These are phyloP conservation scores for Clytia hemisphaerica DNA, from an alignment of 30 jellyfish, hydroid and myxozoan genomes.

Conservation along the genomic window DNA sequence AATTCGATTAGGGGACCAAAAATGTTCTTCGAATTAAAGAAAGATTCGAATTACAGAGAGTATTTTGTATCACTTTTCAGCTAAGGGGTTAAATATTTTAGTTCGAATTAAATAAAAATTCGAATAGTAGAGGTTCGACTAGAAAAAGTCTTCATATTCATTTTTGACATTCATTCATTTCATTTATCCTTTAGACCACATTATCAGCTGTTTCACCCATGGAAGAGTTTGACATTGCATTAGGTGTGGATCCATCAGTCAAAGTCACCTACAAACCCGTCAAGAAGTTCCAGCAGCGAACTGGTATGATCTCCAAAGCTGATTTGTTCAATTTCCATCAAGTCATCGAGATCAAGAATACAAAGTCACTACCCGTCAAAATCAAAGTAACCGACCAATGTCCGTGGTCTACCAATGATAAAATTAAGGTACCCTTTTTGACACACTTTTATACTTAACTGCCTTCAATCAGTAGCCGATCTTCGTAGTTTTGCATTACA, in stretches of 20 bases:
- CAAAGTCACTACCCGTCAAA: constrained; percentile 45
- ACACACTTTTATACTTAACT: too few species aligned
- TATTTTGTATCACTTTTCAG: too few species aligned
- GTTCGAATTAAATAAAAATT: too few species aligned
- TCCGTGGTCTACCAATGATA: constrained; percentile 68
- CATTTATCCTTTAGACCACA: constrained; percentile 35
- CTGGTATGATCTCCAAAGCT: constrained; percentile 56
- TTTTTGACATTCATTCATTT: too few species aligned
- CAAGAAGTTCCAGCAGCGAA: constrained; percentile 47
- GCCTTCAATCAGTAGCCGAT: too few species aligned
- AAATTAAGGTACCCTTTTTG: constrained; percentile 73
- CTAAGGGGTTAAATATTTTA: too few species aligned
- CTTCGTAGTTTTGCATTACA: too few species aligned
- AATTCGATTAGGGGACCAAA: too few species aligned
- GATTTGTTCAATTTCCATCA: constrained; percentile 45
- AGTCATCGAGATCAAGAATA: constrained; percentile 55
- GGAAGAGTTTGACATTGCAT: constrained; percentile 81
- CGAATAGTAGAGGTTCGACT: too few species aligned
- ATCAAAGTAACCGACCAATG: constrained; percentile 59
- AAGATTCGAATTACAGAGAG: too few species aligned
- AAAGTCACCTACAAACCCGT: constrained; percentile 82
- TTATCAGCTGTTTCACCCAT: constrained; percentile 79
- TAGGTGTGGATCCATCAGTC: constrained; percentile 87
- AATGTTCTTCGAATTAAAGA: too few species aligned
- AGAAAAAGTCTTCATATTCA: too few species aligned